Base-by-base conservation (phyloP, 2,888 invertebrate genomes). In the Aleiodes testaceus region DNA sequence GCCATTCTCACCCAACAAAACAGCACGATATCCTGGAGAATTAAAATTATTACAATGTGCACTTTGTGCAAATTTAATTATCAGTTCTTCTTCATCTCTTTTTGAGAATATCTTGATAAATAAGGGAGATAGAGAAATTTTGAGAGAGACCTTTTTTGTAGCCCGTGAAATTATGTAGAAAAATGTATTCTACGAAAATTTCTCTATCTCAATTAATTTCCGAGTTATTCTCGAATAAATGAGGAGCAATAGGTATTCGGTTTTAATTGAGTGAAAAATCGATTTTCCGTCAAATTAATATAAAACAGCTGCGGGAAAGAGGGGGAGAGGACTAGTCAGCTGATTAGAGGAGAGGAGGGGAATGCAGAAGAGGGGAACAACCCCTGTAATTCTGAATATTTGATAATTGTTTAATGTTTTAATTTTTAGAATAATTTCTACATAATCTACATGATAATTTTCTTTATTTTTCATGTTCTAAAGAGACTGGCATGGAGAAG, bases 401-500 rank as follows among this genome's bases (percentile, higher is more conserved):
- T 16, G 2, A 1, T 6, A 36, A 18, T 42, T 18, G 42, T 55
- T 20, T 4, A 26, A 26, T 5, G 0, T 26, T 26, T 26, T 1
- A 26, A 26, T 26, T 26, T 26, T 26, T 26, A 0, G 26, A 26
- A 26, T 26, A 26, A 26, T 26, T 26, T 26, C 5, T 26, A 26
- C 5, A 2, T 5, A 26, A 26, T 26, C 20, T 26, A 45, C 20
- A 49, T 47, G 4, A 52, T 20, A 12, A 22, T n/a, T 44, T 36
- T 66, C 42, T 36, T 66, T 50, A 2, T 66, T 49, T 68, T 68
- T 55, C 20, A 30, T 53, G n/a, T 55, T 49, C 76, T 82, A 81
- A 84, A 84, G 82, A 82, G 83, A 84, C 84, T 84, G 89, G 89
- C 87, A 94, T 94, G 94, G 94, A 94, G 90, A 94, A 94, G 90